Evolutionary conservation across 2,888 invertebrate species (phyloP).

Genomic region (Torymus texanus): DNA sequence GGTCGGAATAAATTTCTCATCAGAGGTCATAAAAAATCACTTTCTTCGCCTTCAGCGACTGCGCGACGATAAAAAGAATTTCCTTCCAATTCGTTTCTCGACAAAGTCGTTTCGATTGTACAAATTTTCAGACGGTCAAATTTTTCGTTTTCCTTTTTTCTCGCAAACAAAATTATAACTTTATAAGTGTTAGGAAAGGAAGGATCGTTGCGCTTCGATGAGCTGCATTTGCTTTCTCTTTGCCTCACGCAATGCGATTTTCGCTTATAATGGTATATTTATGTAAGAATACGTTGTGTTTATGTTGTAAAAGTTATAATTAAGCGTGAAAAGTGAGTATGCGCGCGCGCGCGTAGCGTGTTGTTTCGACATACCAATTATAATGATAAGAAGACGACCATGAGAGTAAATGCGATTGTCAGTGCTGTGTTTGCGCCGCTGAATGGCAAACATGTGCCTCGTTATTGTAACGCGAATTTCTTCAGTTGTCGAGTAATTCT

Average conservation of each 20-base stretch:
- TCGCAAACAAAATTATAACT: too few species aligned
- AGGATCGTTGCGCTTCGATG: neutral
- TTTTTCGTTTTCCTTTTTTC: too few species aligned
- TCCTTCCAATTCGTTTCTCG: too few species aligned
- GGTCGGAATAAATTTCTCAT: too few species aligned
- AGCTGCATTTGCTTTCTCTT: neutral
- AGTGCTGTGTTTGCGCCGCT: slow-evolving; percentile 50
- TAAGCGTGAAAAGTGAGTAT: slow-evolving; percentile 9
- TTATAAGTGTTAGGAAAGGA: too few species aligned
- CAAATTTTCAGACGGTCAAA: too few species aligned
- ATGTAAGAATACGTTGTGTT: neutral
- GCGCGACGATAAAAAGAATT: too few species aligned
- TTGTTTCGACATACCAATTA: slow-evolving; percentile 21
- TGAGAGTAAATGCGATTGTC: slow-evolving; percentile 56
- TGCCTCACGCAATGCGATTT: too few species aligned
- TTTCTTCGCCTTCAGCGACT: too few species aligned
- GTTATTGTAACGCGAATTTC: slow-evolving; percentile 18
- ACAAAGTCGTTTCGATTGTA: too few species aligned
- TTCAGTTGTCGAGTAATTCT: neutral
- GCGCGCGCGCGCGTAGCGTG: slow-evolving; percentile 8
- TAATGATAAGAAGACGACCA: slow-evolving; percentile 48
- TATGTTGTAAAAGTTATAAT: neutral
- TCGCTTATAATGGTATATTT: neutral
- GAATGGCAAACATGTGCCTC: slow-evolving; percentile 20
- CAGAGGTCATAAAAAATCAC: too few species aligned